phyloP scores from a whole-genome alignment of 2,888 invertebrate species.

The Aporophyla lueneburgensis region DNA sequence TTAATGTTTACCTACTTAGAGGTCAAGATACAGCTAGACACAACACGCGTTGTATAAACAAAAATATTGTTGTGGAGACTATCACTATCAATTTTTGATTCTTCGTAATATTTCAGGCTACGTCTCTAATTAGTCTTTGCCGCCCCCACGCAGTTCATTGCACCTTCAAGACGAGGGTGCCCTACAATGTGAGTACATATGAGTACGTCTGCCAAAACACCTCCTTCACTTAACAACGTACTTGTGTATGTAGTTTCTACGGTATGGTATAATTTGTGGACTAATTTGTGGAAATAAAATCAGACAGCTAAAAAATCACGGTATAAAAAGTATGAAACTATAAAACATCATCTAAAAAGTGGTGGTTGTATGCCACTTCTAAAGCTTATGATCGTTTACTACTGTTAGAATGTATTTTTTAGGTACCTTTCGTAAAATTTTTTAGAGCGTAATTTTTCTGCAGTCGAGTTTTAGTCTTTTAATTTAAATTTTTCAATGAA shows the following conservation, averaged over 20 bases:
- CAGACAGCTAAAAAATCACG: too few relatives aligned
- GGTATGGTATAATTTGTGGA: neutral
- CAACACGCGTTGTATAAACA: neutral
- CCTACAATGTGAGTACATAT: conserved; percentile 13
- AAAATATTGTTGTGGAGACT: neutral
- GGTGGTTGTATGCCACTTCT: too few relatives aligned
- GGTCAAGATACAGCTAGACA: neutral
- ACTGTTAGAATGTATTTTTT: too few relatives aligned
- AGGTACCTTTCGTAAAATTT: too few relatives aligned
- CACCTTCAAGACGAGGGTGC: conserved; percentile 18
- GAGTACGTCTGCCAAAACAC: conserved; percentile 46
- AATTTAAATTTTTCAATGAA: too few relatives aligned
- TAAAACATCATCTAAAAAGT: too few relatives aligned
- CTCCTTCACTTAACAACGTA: conserved; percentile 12
- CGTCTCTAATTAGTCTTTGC: conserved; percentile 35
- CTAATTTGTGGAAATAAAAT: too few relatives aligned
- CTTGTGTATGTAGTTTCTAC: conserved; percentile 1
- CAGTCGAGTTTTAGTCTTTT: too few relatives aligned
- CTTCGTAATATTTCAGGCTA: conserved; percentile 10
- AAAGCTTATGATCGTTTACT: too few relatives aligned
- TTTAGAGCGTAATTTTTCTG: too few relatives aligned
- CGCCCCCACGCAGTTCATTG: conserved; percentile 26
- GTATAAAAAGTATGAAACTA: too few relatives aligned
- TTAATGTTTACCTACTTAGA: neutral
- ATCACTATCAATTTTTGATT: neutral